Conservation (phyloP, 2,888 invertebrate species). For the Lottia gigantea region DNA sequence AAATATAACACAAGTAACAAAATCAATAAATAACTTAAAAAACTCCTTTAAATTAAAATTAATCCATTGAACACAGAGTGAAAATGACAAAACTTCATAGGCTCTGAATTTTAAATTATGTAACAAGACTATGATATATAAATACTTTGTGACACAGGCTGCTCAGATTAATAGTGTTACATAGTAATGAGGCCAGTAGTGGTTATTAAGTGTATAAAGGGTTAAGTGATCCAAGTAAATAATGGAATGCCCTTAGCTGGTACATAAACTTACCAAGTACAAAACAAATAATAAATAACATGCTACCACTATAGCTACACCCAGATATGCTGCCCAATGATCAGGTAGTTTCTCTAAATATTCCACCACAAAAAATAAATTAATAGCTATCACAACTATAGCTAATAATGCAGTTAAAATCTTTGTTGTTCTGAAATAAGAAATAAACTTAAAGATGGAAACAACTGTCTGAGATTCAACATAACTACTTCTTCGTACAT, state of each 20-base stretch:
- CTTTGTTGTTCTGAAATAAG: slow-evolving; percentile 75
- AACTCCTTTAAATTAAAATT: not conserved
- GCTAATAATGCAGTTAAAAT: slow-evolving; percentile 77
- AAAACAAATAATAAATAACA: slow-evolving; percentile 79
- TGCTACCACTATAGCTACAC: slow-evolving; percentile 73
- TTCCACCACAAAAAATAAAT: slow-evolving; percentile 80
- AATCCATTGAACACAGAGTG: too few species aligned
- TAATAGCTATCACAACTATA: slow-evolving; percentile 80
- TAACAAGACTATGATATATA: not conserved
- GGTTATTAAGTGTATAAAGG: too few species aligned
- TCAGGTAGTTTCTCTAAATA: slow-evolving; percentile 70
- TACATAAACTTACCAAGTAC: slow-evolving; percentile 76
- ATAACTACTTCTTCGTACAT: too few species aligned
- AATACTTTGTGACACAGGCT: too few species aligned
- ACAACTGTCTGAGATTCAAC: too few species aligned
- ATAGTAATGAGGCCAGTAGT: too few species aligned
- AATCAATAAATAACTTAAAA: not conserved
- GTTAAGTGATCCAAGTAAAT: too few species aligned
- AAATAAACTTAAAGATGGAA: too few species aligned
- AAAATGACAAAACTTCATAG: too few species aligned
- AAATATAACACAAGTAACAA: slow-evolving; percentile 16
- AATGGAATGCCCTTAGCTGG: too few species aligned
- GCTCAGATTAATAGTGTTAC: too few species aligned
- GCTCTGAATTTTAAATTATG: not conserved
- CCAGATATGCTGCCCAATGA: slow-evolving; percentile 69